phyloP scores from a whole-genome alignment of 2,797 vertebrate species.

The Chromis chromis region DNA sequence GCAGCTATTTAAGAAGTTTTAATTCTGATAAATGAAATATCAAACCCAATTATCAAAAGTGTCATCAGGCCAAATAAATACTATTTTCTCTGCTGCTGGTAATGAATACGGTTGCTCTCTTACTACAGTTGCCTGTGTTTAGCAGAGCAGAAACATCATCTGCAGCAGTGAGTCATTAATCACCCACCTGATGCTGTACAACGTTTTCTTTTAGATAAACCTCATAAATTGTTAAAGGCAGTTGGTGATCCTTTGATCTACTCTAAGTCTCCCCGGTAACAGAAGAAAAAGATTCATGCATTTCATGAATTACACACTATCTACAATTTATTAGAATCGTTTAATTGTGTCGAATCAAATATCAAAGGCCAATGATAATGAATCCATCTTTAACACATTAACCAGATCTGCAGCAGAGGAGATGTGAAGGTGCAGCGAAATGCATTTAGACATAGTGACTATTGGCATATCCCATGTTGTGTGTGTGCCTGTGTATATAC shows the following conservation, averaged over 20 bases:
- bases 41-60: too few species aligned
- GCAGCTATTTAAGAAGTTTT: too few species aligned
- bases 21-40: too few species aligned
- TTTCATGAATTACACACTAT: slow-evolving; percentile 40
- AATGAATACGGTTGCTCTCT: neutral
- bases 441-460: neutral
- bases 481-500: too few species aligned
- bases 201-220: slow-evolving; percentile 43
- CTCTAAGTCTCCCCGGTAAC: slow-evolving; percentile 48
- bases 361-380: slow-evolving; percentile 51
- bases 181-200: slow-evolving; percentile 43
- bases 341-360: slow-evolving; percentile 49
- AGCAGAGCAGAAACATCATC: slow-evolving; percentile 9
- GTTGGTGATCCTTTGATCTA: slow-evolving; percentile 40
- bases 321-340: slow-evolving; percentile 30
- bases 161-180: slow-evolving; percentile 46
- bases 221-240: slow-evolving; percentile 41
- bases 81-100: neutral
- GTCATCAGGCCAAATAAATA: neutral
- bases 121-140: slow-evolving; percentile 7
- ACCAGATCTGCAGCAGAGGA: slow-evolving; percentile 7
- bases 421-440: slow-evolving; percentile 16
- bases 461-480: neutral
- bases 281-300: neutral
- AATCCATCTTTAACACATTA: slow-evolving; percentile 13